Conservation (phyloP, 2,888 invertebrate species). For the Eupithecia inturbata region DNA sequence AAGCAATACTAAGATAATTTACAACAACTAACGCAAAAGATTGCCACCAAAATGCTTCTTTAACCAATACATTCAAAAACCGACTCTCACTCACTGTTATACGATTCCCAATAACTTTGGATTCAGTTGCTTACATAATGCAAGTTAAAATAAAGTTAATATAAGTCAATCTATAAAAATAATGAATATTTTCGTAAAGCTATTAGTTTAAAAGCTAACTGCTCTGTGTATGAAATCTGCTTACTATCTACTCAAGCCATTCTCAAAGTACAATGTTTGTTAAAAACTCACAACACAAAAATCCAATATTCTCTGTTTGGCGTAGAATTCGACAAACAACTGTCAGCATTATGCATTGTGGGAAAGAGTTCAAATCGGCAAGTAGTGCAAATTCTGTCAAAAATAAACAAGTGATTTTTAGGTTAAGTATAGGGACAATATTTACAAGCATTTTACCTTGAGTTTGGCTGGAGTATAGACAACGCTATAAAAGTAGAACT, state of each 20-base stretch:
- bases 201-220: slow-evolving; percentile 29
- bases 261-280: not conserved
- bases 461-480: slow-evolving; percentile 16
- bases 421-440: not conserved
- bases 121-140: slow-evolving; percentile 23
- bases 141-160: slow-evolving; percentile 37
- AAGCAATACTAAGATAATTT: slow-evolving; percentile 46
- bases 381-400: not conserved
- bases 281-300: not conserved
- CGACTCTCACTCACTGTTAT: slow-evolving; percentile 20
- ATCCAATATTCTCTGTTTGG: not conserved
- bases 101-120: slow-evolving; percentile 23
- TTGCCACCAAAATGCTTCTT: slow-evolving; percentile 44
- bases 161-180: slow-evolving; percentile 40
- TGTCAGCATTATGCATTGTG: not conserved
- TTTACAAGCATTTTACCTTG: not conserved
- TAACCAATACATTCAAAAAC: slow-evolving; percentile 31
- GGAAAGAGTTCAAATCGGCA: not conserved
- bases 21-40: slow-evolving; percentile 44
- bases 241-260: slow-evolving; percentile 13
- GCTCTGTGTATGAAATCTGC: slow-evolving; percentile 35
- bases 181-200: slow-evolving; percentile 38
- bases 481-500: slow-evolving; percentile 27
- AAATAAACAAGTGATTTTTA: not conserved
- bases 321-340: not conserved